Percentiles rank a stretch among this genome's conserved stretches.
These are phyloP conservation scores for Alcis repandata DNA, from an alignment of 2,888 invertebrate genomes.

Conservation along the genomic window DNA sequence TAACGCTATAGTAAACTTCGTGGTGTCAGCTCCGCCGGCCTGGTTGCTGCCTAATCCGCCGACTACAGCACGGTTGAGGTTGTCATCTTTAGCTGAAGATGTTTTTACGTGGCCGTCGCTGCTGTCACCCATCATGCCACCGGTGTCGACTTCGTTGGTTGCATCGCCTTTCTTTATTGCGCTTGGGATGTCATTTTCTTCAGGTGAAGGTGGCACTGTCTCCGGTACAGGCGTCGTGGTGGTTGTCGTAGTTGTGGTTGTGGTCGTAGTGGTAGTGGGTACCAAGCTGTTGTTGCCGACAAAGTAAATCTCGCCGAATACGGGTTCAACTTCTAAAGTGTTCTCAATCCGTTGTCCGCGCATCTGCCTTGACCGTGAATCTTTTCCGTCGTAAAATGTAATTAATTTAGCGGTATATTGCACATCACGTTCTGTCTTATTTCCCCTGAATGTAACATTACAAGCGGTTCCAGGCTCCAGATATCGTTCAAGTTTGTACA, in stretches of 20 bases:
- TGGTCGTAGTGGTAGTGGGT: constrained; percentile 91
- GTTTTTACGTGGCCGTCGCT: constrained; percentile 66
- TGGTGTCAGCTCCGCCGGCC: constrained; percentile 53
- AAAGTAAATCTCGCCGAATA: constrained; percentile 92
- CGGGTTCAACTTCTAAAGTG: constrained; percentile 89
- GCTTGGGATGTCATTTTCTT: constrained; percentile 75
- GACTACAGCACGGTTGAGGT: constrained; percentile 70
- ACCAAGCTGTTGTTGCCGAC: constrained; percentile 91
- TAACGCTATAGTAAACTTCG: constrained; percentile 59
- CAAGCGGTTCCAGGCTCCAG: constrained; percentile 93
- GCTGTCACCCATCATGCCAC: constrained; percentile 68
- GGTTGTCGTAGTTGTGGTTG: constrained; percentile 88
- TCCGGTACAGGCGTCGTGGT: constrained; percentile 85
- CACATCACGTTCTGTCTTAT: constrained; percentile 90
- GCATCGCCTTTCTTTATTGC: constrained; percentile 64
- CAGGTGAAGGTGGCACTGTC: constrained; percentile 82
- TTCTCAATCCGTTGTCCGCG: constrained; percentile 89
- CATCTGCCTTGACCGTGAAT: constrained; percentile 86
- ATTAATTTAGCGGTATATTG: constrained; percentile 91
- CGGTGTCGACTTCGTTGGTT: constrained; percentile 64
- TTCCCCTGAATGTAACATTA: constrained; percentile 92
- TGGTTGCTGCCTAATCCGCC: constrained; percentile 75
- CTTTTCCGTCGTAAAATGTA: constrained; percentile 89
- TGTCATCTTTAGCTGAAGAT: constrained; percentile 68
- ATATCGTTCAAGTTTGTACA: constrained; percentile 87